A percentile compares a stretch with the other conserved stretches of the same genome.
Conservation (phyloP, 2,888 invertebrate species). For the Anoplius nigerrimus region DNA sequence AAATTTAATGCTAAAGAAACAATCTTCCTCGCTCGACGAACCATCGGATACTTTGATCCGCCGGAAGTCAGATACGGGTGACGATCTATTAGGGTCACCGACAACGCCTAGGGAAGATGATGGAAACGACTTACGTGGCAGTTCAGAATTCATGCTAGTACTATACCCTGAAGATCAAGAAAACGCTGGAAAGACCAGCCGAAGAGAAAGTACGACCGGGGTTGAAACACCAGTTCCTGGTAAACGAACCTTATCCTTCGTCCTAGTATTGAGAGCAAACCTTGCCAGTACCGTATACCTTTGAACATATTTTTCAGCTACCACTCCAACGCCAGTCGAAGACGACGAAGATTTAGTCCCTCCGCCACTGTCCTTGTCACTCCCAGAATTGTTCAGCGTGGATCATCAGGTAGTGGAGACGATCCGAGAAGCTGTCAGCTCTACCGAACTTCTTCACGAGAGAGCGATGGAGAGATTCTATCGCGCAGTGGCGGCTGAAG, state of each 20-base stretch:
- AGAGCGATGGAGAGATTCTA: constrained; percentile 89
- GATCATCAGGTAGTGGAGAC: constrained; percentile 77
- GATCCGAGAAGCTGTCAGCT: constrained; percentile 86
- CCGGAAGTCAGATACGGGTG: background rate
- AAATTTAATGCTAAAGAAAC: constrained; percentile 36
- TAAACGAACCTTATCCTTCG: too few relatives aligned
- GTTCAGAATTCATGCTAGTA: constrained; percentile 89
- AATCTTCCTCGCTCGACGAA: constrained; percentile 32
- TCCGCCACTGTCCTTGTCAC: constrained; percentile 88
- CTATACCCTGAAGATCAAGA: constrained; percentile 78
- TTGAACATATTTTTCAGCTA: background rate
- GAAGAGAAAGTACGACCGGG: background rate
- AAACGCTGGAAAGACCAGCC: background rate
- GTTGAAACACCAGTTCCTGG: too few relatives aligned
- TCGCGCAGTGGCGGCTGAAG: constrained; percentile 85
- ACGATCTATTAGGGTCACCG: constrained; percentile 24
- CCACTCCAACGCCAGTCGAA: constrained; percentile 52
- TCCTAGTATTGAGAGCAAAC: too few relatives aligned
- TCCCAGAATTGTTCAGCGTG: constrained; percentile 83
- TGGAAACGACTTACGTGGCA: constrained; percentile 78
- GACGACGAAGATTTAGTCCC: constrained; percentile 82
- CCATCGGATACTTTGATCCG: background rate
- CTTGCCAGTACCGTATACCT: too few relatives aligned
- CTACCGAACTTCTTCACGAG: constrained; percentile 88
- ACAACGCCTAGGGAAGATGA: constrained; percentile 61